Base-by-base conservation (phyloP, 2,113 vertebrate species). In the Mola mola region DNA sequence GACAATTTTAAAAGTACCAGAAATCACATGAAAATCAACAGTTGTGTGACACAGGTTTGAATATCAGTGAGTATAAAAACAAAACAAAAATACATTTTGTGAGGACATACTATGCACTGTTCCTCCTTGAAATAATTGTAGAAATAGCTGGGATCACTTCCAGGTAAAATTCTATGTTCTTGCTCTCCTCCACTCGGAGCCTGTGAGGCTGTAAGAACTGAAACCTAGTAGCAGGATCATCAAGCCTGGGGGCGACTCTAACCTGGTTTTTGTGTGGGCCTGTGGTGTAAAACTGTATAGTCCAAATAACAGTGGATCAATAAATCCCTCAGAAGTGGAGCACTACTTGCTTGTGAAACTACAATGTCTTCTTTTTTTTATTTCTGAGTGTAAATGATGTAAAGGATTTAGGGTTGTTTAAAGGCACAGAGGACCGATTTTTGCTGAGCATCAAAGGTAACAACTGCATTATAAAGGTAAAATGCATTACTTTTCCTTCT, bases 171-270 rank as follows among this genome's bases (percentile, higher is more conserved):
- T 28, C n/a, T n/a, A n/a, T n/a, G n/a, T n/a, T n/a, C n/a, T n/a
- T n/a, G n/a, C n/a, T n/a, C 11, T 59, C 25, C 61, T 43, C 13
- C 28, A 31, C 47, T 49, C 15, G 19, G 59, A 50, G 42, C 43
- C 57, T n/a, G 25, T 51, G 29, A 53, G 25, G 72, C 42, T 37
- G 20, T 8, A 42, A 67, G 34, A 60, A 17, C 31, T 58, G 62
- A 75, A 50, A 43, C 17, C 57, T 58, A 61, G 36, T 62, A 63
- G 31, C 41, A 11, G 8, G 41, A 29, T 8, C 40, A 36, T 4
- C n/a, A 7, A n/a, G 58, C 47, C 47, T 24, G 31, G 53, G 66
- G 47, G 31, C 25, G 37, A 60, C 28, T 21, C 22, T 13, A 52
- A 50, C 52, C 51, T 13, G 24, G 28, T 33, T 53, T 51, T 68